Evolutionary conservation across 1,140 invertebrate species (phyloP), one percentile per base, ranked within the genome.

Genomic region (Drosophila sturtevanti): DNA sequence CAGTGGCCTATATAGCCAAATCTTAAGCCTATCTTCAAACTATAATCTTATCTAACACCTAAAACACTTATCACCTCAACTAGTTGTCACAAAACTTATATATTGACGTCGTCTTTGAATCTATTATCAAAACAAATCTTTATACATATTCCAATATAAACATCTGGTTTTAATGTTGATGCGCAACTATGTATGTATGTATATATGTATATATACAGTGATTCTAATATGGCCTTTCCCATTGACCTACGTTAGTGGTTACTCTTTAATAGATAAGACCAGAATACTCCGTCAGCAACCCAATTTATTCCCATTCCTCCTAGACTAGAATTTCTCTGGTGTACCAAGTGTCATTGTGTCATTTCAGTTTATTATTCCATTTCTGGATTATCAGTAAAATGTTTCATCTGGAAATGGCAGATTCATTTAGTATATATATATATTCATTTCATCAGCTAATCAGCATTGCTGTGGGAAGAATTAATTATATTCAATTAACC

Each of bases 281-380:
- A 48, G 10, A 21, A 48, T 2, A 21, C 21, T 18, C 41, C 18
- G 41, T 7, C 41, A 48, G 24, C 31, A 34, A 56, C 27, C 54
- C 54, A 41, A 22, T 14, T 9, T 24, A 31, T 16, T 10, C 7
- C 14, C 18, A 22, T 11, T 4, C 18, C 27, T 31, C 2, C 27
- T 31, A 31, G 27, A 21, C 58, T n/a, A 22, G n/a, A n/a, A n/a
- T n/a, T n/a, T n/a, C 24, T 56, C 60, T 16, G 48, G 48, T 31
- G 21, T 14, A 16, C 35, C 24, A 55, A 63, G 52, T 55, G 63
- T 66, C 54, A 62, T 38, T 90, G 81, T 89, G 85, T 85, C 85
- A 89, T 63, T 61, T 76, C 67, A 85, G 85, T 89, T 89, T 90
- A 79, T 81, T 82, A 85, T 63, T 79, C 86, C 62, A 78, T 62